These are phyloP conservation scores for Pimpla rufipes DNA, from an alignment of 2,888 invertebrate species.

Conservation along the genomic window DNA sequence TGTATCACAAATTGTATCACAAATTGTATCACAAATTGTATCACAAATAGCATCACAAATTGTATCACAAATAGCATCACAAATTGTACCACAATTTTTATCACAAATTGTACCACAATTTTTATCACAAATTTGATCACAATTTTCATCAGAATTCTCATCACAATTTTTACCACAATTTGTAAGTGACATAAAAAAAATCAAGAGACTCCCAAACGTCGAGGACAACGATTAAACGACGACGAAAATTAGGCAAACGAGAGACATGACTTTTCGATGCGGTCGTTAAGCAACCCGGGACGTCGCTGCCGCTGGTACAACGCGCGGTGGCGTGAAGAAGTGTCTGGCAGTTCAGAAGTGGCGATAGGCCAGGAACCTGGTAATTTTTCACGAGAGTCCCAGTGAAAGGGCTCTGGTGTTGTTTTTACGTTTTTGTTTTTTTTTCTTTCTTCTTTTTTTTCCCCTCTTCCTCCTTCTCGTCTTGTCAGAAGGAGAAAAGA, in stretches of 20 bases:
- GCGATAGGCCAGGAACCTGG: slow-evolving; percentile 44
- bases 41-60: too few relatives aligned
- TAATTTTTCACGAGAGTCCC: slow-evolving; percentile 54
- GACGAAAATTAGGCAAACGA: slow-evolving; percentile 29
- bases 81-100: too few relatives aligned
- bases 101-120: too few relatives aligned
- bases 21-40: too few relatives aligned
- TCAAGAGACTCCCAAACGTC: too few relatives aligned
- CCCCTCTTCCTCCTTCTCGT: background rate
- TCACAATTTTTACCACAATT: too few relatives aligned
- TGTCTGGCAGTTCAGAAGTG: slow-evolving; percentile 26
- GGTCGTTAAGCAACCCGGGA: slow-evolving; percentile 15
- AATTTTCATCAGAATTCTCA: too few relatives aligned
- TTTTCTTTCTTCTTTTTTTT: slow-evolving; percentile 1
- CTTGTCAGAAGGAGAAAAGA: slow-evolving; percentile 14
- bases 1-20: too few relatives aligned
- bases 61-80: too few relatives aligned
- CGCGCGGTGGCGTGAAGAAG: slow-evolving; percentile 22
- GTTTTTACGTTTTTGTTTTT: background rate
- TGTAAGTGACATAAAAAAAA: too few relatives aligned
- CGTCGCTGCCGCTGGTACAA: background rate
- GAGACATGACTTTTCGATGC: slow-evolving; percentile 28
- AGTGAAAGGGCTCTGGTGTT: slow-evolving; percentile 42
- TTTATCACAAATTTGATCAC: too few relatives aligned
- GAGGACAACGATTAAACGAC: background rate